Evolutionary conservation across 1,140 invertebrate species (phyloP).

Genomic region (Solen grandis): DNA sequence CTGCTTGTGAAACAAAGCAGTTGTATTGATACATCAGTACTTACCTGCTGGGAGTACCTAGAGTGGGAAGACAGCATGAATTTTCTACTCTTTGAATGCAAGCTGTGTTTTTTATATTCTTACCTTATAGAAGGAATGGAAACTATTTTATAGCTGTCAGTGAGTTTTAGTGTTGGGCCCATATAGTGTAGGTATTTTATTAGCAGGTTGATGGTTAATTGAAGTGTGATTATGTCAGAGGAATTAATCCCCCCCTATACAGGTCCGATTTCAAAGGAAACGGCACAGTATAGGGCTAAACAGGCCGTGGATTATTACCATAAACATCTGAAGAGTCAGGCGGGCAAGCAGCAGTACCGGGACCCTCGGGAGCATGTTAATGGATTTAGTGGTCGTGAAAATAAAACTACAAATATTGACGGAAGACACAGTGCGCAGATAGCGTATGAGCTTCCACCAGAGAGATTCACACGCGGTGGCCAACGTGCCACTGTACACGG

Average conservation of each 20-base stretch:
- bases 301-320: conserved; percentile 76
- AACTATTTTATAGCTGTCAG: neutral
- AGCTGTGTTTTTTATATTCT: neutral
- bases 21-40: neutral
- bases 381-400: conserved; percentile 24
- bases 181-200: neutral
- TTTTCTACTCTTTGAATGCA: neutral
- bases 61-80: neutral
- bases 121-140: neutral
- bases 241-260: conserved; percentile 54
- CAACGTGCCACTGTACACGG: conserved; percentile 67
- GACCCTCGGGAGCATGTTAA: conserved; percentile 42
- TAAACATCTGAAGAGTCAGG: conserved; percentile 59
- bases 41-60: neutral
- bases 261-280: conserved; percentile 64
- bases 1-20: neutral
- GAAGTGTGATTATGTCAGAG: conserved; percentile 50
- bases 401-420: conserved; percentile 39
- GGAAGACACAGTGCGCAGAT: conserved; percentile 43
- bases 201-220: too few relatives aligned
- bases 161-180: neutral
- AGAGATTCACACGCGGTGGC: conserved; percentile 55
- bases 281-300: conserved; percentile 69
- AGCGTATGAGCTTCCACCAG: conserved; percentile 6
- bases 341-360: conserved; percentile 26